Evolutionary conservation across 2,797 vertebrate species (phyloP).

Genomic region (Uromys caudimaculatus): DNA sequence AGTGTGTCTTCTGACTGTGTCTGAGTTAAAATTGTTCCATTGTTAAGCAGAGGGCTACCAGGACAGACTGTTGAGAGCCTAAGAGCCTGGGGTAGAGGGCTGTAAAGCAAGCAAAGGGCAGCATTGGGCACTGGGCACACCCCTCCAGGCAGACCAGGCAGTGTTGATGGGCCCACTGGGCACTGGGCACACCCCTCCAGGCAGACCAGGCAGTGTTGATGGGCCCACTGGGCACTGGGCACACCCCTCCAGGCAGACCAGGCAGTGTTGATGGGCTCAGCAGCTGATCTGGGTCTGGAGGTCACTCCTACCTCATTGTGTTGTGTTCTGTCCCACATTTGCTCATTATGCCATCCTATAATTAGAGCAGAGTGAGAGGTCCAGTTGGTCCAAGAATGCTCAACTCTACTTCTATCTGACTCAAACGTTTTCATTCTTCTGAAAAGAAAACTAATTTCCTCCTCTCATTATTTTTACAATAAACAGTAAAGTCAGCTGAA

Average conservation of each 20-base stretch:
- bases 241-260: neutral
- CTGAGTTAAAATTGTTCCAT: neutral
- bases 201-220: neutral
- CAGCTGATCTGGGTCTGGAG: neutral
- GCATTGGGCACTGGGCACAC: neutral
- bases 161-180: neutral
- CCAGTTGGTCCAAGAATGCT: neutral
- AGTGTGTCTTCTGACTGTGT: neutral
- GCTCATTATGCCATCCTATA: too few relatives aligned
- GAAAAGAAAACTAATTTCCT: constrained; percentile 12
- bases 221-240: neutral
- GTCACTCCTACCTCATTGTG: neutral
- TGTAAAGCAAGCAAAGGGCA: neutral
- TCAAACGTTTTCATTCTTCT: constrained; percentile 49
- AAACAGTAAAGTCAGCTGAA: neutral
- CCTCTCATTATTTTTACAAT: neutral
- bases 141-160: neutral
- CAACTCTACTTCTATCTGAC: neutral
- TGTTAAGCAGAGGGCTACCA: neutral
- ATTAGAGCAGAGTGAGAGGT: neutral
- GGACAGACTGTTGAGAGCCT: neutral
- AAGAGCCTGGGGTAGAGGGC: neutral
- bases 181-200: neutral
- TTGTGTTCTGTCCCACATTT: neutral
- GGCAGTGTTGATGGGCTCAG: neutral